Evolutionary conservation across 2,888 invertebrate species (phyloP).

Genomic region (Drosophila robusta): DNA sequence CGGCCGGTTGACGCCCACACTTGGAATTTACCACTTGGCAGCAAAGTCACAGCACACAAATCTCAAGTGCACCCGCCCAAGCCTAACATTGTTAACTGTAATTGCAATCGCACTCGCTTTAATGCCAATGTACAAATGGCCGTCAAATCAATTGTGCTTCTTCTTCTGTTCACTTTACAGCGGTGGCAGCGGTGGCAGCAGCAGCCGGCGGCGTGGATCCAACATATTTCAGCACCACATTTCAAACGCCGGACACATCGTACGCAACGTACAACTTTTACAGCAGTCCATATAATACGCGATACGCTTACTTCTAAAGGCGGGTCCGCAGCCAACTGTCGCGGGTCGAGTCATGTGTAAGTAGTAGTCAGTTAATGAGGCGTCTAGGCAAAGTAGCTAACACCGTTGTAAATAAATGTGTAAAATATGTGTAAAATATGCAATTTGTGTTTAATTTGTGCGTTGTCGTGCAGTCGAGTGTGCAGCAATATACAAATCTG

Average conservation of each 20-base stretch:
- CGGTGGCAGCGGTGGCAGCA: constrained; percentile 58
- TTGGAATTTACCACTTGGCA: constrained; percentile 71
- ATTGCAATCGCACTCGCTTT: constrained; percentile 22
- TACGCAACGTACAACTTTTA: constrained; percentile 81
- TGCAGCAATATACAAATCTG: constrained; percentile 25
- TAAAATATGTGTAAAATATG: constrained; percentile 72
- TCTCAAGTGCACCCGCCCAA: constrained; percentile 62
- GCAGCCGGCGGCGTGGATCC: constrained; percentile 63
- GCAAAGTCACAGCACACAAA: constrained; percentile 51
- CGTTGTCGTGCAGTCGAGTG: constrained; percentile 26
- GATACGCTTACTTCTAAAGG: constrained; percentile 77
- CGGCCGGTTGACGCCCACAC: constrained; percentile 71
- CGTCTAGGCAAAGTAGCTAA: constrained; percentile 69
- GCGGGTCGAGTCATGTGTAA: constrained; percentile 63
- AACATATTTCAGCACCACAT: constrained; percentile 68
- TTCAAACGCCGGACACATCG: constrained; percentile 74
- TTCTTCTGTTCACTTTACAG: constrained; percentile 39
- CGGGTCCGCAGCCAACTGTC: constrained; percentile 16
- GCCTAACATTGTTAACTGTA: constrained; percentile 47
- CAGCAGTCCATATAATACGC: constrained; percentile 75
- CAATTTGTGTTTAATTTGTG: constrained; percentile 57
- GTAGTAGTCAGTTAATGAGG: constrained; percentile 70
- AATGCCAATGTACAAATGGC: constrained; percentile 41
- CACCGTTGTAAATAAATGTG: constrained; percentile 71
- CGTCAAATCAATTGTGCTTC: constrained; percentile 37